Conservation (phyloP, 2,797 vertebrate species). For the Helostoma temminkii region DNA sequence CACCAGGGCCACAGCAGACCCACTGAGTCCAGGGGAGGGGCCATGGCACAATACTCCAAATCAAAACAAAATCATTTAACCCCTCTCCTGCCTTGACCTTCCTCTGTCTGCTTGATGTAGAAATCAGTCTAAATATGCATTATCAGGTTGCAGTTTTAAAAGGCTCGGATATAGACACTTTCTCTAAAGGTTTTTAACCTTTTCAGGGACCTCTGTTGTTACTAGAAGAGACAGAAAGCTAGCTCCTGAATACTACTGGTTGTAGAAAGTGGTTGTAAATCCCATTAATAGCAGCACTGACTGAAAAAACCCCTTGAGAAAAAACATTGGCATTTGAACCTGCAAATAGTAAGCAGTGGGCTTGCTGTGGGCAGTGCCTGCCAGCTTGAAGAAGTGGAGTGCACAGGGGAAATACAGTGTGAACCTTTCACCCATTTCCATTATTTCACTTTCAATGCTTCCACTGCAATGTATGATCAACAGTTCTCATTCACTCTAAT, state of each 20-base stretch:
- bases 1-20: slow-evolving; percentile 63
- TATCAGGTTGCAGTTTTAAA: not conserved
- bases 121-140: slow-evolving; percentile 15
- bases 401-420: not conserved
- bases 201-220: slow-evolving; percentile 8
- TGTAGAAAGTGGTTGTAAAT: slow-evolving; percentile 40
- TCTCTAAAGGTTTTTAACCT: not conserved
- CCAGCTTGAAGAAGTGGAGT: not conserved
- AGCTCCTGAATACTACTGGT: slow-evolving; percentile 14
- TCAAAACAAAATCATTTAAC: slow-evolving; percentile 83
- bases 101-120: slow-evolving; percentile 9
- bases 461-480: slow-evolving; percentile 22
- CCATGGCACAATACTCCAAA: slow-evolving; percentile 75
- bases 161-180: not conserved
- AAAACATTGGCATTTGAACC: slow-evolving; percentile 13
- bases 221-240: slow-evolving; percentile 22
- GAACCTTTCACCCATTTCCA: not conserved
- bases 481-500: slow-evolving; percentile 32
- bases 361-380: slow-evolving; percentile 12
- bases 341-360: slow-evolving; percentile 29
- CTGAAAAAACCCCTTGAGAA: slow-evolving; percentile 35
- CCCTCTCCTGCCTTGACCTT: slow-evolving; percentile 67
- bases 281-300: slow-evolving; percentile 19
- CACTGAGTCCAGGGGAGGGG: slow-evolving; percentile 79
- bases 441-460: slow-evolving; percentile 10